Evolutionary conservation across 2,888 invertebrate species (phyloP).

Genomic region (Entomobrya proxima): DNA sequence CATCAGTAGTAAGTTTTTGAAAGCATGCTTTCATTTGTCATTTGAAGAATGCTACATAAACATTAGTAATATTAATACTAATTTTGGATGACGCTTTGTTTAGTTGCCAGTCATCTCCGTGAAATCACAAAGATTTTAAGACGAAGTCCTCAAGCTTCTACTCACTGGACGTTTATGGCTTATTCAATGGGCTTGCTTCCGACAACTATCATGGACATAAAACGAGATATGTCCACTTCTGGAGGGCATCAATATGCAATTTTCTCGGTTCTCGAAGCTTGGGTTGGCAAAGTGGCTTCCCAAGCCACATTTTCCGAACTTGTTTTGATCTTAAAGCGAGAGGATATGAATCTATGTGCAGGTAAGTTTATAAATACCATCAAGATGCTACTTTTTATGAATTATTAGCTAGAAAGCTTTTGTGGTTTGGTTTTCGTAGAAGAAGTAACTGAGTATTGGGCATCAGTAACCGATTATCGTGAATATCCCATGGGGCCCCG

Average conservation of each 20-base stretch:
- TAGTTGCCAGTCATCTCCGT: conserved; percentile 45
- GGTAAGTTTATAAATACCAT: conserved; percentile 38
- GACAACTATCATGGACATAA: conserved; percentile 55
- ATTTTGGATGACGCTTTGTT: no score
- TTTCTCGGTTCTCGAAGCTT: conserved; percentile 37
- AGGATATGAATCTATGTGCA: conserved; percentile 60
- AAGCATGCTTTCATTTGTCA: no score
- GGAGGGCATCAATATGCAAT: conserved; percentile 62
- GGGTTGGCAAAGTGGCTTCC: conserved; percentile 47
- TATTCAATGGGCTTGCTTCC: conserved; percentile 50
- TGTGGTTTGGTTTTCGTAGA: conserved; percentile 33
- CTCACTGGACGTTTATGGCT: conserved; percentile 60
- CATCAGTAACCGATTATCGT: not conserved
- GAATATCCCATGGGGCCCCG: not conserved
- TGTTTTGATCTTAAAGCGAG: conserved; percentile 37
- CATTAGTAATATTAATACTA: no score
- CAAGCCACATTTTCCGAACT: conserved; percentile 64
- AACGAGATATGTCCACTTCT: conserved; percentile 57
- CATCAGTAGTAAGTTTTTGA: not conserved
- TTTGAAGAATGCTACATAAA: no score
- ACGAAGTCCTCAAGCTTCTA: conserved; percentile 32
- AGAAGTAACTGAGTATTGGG: conserved; percentile 31
- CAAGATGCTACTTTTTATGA: not conserved
- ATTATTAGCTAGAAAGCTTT: not conserved
- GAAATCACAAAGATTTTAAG: conserved; percentile 54